These are phyloP conservation scores for Mellivora capensis DNA, from an alignment of 2,113 vertebrate species.

Conservation along the genomic window DNA sequence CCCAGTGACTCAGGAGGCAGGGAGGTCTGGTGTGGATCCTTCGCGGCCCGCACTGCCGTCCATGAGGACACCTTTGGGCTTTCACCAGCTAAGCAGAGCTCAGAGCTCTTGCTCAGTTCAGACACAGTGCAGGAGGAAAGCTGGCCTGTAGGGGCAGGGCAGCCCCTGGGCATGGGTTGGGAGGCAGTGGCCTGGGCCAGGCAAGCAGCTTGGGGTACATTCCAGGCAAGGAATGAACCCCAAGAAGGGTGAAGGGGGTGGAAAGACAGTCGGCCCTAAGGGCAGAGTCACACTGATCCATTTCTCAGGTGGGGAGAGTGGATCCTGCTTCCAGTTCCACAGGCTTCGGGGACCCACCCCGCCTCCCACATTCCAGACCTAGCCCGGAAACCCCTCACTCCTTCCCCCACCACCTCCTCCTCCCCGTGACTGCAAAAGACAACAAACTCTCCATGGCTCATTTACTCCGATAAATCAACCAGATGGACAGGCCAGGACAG, in stretches of 20 bases:
- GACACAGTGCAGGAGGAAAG: not conserved
- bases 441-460: constrained; percentile 81
- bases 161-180: not conserved
- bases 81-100: not conserved
- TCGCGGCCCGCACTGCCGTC: not conserved
- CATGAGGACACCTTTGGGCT: not conserved
- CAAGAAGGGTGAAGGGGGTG: not conserved
- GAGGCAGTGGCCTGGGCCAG: not conserved
- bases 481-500: constrained; percentile 44
- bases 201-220: not conserved
- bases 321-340: not conserved
- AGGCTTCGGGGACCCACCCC: constrained; percentile 14
- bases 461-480: constrained; percentile 79
- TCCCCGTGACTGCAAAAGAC: constrained; percentile 67
- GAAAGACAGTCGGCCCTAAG: not conserved
- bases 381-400: constrained; percentile 72
- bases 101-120: not conserved
- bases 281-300: not conserved
- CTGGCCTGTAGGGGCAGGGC: not conserved
- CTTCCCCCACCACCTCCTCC: constrained; percentile 65
- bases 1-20: not conserved
- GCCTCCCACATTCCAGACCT: constrained; percentile 75
- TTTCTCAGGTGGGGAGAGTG: constrained; percentile 50
- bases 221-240: not conserved
- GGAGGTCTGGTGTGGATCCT: not conserved